These are phyloP conservation scores for Labroides dimidiatus DNA, from an alignment of 2,797 vertebrate species.

Conservation along the genomic window DNA sequence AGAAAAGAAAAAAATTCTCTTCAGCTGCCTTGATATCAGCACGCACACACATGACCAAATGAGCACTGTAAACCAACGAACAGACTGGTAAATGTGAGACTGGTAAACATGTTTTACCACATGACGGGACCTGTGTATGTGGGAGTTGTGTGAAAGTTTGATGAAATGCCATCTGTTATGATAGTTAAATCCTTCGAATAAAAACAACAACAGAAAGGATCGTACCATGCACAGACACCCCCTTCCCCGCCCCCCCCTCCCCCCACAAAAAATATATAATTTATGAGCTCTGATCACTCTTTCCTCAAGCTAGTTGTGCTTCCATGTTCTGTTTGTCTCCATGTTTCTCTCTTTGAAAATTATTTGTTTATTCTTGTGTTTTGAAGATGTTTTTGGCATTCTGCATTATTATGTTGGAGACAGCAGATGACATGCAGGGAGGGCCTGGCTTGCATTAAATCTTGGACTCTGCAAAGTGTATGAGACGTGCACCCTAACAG, in stretches of 20 bases:
- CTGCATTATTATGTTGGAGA: background rate
- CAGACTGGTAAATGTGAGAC: conserved; percentile 16
- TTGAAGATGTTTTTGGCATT: background rate
- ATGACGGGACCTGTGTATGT: conserved; percentile 24
- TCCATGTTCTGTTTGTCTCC: conserved; percentile 63
- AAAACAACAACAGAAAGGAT: conserved; percentile 43
- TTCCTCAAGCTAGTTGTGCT: conserved; percentile 77
- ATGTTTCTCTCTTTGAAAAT: conserved; percentile 21
- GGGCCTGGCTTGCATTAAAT: background rate
- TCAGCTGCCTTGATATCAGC: conserved; percentile 39
- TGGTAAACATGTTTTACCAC: conserved; percentile 1
- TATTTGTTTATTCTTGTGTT: background rate
- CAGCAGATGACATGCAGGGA: background rate
- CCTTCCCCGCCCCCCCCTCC: too few species aligned
- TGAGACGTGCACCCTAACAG: background rate
- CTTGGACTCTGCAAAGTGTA: background rate
- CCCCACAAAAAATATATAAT: conserved; percentile 27
- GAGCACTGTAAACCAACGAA: conserved; percentile 27
- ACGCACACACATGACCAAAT: conserved; percentile 19
- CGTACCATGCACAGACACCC: conserved; percentile 45
- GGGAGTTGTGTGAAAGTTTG: background rate
- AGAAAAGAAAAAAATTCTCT: conserved; percentile 15
- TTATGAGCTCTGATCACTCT: conserved; percentile 62
- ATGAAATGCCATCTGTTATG: conserved; percentile 29
- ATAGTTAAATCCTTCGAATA: conserved; percentile 72